Percentiles rank a stretch among this genome's conserved stretches.
phyloP scores from a whole-genome alignment of 2,888 invertebrate genomes.

The Diadromus collaris region DNA sequence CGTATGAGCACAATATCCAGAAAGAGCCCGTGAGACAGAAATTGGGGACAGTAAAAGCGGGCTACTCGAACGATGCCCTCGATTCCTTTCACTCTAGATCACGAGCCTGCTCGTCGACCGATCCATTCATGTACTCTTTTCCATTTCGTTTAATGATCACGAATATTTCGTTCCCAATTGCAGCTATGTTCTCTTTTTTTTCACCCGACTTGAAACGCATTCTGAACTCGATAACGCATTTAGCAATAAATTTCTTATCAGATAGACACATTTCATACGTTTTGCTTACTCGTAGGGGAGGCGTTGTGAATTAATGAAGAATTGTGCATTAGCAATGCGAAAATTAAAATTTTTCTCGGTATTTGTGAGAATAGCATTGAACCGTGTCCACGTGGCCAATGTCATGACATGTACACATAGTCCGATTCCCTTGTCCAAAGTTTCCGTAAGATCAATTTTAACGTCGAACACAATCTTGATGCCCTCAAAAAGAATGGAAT shows the following conservation, averaged over 20 bases:
- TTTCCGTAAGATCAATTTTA: not conserved
- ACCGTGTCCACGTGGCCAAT: too few relatives aligned
- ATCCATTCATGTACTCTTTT: constrained; percentile 3
- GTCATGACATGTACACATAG: too few relatives aligned
- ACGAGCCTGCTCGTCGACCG: not conserved
- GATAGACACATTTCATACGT: not conserved
- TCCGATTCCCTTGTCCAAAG: too few relatives aligned
- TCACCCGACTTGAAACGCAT: not conserved
- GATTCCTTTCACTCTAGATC: constrained; percentile 1
- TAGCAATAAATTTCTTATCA: not conserved
- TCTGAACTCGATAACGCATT: too few relatives aligned
- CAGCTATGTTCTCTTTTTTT: not conserved
- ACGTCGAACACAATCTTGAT: constrained; percentile 60
- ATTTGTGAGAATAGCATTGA: not conserved
- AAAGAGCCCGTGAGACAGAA: not conserved
- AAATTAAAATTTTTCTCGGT: not conserved
- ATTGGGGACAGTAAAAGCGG: not conserved
- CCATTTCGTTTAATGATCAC: not conserved
- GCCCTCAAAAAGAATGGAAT: constrained; percentile 56
- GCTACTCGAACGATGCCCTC: not conserved
- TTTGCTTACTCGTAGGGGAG: not conserved
- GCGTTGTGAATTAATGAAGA: not conserved
- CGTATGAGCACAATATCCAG: not conserved
- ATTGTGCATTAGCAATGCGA: not conserved
- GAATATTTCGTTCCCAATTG: not conserved